Evolutionary conservation across 1,140 invertebrate species (phyloP).

Genomic region (Orchestia grillus): DNA sequence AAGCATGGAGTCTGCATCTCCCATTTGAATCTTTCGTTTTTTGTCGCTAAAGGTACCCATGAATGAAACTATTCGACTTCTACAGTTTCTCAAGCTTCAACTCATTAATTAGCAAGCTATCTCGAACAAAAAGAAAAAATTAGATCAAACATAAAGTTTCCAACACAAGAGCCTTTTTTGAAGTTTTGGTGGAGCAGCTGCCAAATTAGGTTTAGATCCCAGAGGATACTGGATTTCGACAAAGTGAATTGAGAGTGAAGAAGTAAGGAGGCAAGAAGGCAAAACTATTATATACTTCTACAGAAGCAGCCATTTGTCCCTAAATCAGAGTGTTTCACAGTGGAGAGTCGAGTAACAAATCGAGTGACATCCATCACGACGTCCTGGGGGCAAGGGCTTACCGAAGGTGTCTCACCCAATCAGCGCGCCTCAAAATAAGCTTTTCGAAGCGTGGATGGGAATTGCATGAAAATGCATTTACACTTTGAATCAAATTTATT

Average conservation of each 20-base stretch:
- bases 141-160: too few species aligned
- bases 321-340: background rate
- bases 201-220: background rate
- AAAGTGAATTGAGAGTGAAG: background rate
- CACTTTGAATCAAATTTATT: background rate
- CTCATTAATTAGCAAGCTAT: background rate
- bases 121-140: background rate
- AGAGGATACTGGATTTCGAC: background rate
- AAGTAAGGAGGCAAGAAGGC: background rate
- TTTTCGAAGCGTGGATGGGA: background rate
- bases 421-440: background rate
- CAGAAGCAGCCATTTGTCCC: background rate
- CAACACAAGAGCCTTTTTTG: background rate
- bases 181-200: background rate
- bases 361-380: background rate
- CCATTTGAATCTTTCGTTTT: background rate
- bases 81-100: background rate
- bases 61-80: background rate
- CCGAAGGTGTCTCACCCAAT: background rate
- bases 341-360: background rate
- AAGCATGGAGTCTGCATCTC: background rate
- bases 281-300: background rate
- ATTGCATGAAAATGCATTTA: background rate
- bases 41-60: background rate
- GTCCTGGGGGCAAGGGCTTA: background rate